These are phyloP conservation scores for Phaenicophaeus curvirostris DNA, from an alignment of 2,797 vertebrate genomes.

Conservation along the genomic window DNA sequence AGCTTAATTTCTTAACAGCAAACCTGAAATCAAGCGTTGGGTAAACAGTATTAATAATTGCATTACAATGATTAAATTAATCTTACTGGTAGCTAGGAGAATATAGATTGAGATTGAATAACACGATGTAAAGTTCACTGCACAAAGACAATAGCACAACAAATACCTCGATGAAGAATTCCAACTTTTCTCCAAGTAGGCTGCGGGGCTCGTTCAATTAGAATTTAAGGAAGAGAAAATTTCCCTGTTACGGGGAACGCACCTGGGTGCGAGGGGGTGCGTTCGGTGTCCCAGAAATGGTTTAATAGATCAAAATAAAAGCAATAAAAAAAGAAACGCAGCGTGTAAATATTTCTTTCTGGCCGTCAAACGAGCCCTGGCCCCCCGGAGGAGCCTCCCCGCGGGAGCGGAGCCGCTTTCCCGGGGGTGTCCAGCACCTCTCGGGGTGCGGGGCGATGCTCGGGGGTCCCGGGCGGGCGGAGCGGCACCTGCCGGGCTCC, in stretches of 20 bases:
- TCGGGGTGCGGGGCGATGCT: neutral
- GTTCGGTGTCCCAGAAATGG: neutral
- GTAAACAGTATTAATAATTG: conserved; percentile 88
- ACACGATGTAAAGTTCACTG: conserved; percentile 81
- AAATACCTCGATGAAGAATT: conserved; percentile 77
- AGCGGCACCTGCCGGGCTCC: conserved; percentile 64
- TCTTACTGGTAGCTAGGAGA: conserved; percentile 82
- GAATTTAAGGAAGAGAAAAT: conserved; percentile 67
- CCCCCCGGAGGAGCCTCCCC: neutral
- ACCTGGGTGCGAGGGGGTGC: neutral
- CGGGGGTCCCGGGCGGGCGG: neutral
- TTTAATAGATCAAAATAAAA: neutral
- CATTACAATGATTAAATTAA: conserved; percentile 89
- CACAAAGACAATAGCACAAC: conserved; percentile 84
- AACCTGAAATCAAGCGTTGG: conserved; percentile 86
- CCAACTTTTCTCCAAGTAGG: conserved; percentile 74
- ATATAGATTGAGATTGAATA: conserved; percentile 77
- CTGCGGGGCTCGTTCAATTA: conserved; percentile 65
- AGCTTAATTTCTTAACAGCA: conserved; percentile 85
- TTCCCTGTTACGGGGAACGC: conserved; percentile 61
- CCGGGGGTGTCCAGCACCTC: neutral
- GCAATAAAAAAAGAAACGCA: neutral
- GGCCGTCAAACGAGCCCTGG: neutral
- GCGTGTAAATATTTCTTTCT: neutral
- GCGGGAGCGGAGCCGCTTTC: conserved; percentile 35